These are phyloP conservation scores for Tetheella fluctuosa DNA, from an alignment of 2,888 invertebrate genomes.

Conservation along the genomic window DNA sequence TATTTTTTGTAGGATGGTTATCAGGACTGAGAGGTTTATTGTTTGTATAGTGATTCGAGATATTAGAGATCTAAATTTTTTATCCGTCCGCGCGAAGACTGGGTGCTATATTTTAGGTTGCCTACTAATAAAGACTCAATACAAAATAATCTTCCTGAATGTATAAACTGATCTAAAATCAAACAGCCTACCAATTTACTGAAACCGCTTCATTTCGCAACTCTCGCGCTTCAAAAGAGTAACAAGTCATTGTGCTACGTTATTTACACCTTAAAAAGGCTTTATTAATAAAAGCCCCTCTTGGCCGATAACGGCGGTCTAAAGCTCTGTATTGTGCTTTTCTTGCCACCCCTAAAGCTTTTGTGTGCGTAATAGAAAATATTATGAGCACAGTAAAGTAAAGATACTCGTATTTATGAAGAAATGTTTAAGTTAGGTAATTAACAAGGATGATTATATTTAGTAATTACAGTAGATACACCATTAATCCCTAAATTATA, in stretches of 20 bases:
- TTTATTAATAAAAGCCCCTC: constrained; percentile 20
- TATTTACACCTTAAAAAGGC: constrained; percentile 43
- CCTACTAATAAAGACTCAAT: background rate
- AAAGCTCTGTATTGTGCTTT: constrained; percentile 35
- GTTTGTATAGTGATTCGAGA: background rate
- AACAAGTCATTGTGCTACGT: constrained; percentile 39
- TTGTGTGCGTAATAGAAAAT: constrained; percentile 45
- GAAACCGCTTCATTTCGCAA: constrained; percentile 43
- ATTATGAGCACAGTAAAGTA: constrained; percentile 43
- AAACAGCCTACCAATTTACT: constrained; percentile 9
- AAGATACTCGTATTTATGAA: constrained; percentile 32
- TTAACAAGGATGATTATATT: background rate
- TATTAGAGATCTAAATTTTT: no score
- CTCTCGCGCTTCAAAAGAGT: constrained; percentile 43
- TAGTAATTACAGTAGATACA: no score
- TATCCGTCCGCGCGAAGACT: no score
- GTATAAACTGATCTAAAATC: constrained; percentile 24
- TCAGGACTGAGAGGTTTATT: constrained; percentile 1
- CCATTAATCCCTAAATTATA: background rate
- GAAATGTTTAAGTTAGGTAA: constrained; percentile 26
- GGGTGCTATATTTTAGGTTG: no score
- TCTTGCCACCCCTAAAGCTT: constrained; percentile 30
- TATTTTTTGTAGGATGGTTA: constrained; percentile 16
- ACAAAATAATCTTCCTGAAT: constrained; percentile 11
- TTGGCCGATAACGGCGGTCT: constrained; percentile 40